These are phyloP conservation scores for Andrena fulva DNA, from an alignment of 2,888 invertebrate species.

Conservation along the genomic window DNA sequence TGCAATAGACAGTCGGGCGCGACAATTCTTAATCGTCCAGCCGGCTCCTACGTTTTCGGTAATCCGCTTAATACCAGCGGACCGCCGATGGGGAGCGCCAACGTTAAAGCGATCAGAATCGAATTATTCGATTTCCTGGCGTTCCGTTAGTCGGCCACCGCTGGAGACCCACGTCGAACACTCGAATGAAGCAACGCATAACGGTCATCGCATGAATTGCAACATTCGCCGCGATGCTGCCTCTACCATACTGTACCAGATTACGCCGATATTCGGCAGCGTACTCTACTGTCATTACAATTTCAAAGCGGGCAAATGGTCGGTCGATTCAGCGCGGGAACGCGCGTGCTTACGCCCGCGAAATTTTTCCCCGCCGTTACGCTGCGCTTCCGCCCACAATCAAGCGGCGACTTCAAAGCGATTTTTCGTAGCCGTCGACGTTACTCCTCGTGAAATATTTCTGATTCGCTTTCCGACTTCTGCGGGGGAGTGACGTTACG, in stretches of 20 bases:
- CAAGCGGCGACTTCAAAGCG: slow-evolving; percentile 56
- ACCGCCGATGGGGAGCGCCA: slow-evolving; percentile 49
- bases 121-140: slow-evolving; percentile 71
- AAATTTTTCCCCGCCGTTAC: not conserved
- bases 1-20: slow-evolving; percentile 48
- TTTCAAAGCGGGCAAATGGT: slow-evolving; percentile 53
- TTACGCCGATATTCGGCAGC: slow-evolving; percentile 51
- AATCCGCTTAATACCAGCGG: slow-evolving; percentile 70
- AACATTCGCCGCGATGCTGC: slow-evolving; percentile 35
- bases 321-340: slow-evolving; percentile 28
- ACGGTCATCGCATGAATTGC: slow-evolving; percentile 65
- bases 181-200: slow-evolving; percentile 62
- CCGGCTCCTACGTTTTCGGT: slow-evolving; percentile 70
- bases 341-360: slow-evolving; percentile 25
- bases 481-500: not conserved
- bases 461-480: slow-evolving; percentile 16
- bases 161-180: slow-evolving; percentile 22
- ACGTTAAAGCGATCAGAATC: slow-evolving; percentile 72
- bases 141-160: slow-evolving; percentile 41
- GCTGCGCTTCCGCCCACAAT: slow-evolving; percentile 35
- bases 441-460: slow-evolving; percentile 29
- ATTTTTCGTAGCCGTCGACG: slow-evolving; percentile 23
- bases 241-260: slow-evolving; percentile 40
- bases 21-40: slow-evolving; percentile 64
- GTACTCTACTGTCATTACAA: slow-evolving; percentile 43